These are phyloP conservation scores for Strix occidentalis DNA, from an alignment of 2,797 vertebrate genomes.

Conservation along the genomic window DNA sequence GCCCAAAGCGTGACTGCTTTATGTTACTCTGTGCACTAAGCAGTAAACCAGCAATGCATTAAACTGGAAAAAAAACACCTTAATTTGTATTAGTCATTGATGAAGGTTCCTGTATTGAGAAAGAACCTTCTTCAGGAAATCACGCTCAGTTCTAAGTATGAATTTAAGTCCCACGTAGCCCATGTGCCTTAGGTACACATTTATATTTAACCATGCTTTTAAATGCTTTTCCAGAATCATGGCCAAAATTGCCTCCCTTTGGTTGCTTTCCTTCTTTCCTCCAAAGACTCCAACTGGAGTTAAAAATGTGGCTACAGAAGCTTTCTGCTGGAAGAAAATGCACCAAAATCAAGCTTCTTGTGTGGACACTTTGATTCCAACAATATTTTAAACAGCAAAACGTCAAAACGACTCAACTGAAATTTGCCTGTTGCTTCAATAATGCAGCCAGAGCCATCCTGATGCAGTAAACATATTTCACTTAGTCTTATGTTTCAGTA, in stretches of 20 bases:
- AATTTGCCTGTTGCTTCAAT: not conserved
- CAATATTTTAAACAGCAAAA: not conserved
- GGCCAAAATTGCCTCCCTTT: not conserved
- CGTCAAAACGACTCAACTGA: not conserved
- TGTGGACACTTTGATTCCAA: not conserved
- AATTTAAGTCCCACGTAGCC: not conserved
- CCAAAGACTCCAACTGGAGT: not conserved
- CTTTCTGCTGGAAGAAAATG: not conserved
- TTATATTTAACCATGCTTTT: not conserved
- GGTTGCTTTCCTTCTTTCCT: not conserved
- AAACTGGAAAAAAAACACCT: not conserved
- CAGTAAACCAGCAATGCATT: not conserved
- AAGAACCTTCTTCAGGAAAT: not conserved
- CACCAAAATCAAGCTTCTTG: not conserved
- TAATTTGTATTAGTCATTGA: not conserved
- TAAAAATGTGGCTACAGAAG: not conserved
- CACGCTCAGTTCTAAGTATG: not conserved
- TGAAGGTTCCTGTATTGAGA: not conserved
- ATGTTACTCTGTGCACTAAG: rapidly evolving
- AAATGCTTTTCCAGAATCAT: slow-evolving; percentile 13
- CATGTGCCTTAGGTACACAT: not conserved
- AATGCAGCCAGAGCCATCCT: rapidly evolving
- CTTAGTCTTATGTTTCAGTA: not conserved
- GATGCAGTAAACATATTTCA: not conserved
- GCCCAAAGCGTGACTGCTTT: not conserved